Percentiles rank a stretch among this genome's conserved stretches.
phyloP scores from a whole-genome alignment of 1,140 invertebrate species.

The Leptopilina boulardi region DNA sequence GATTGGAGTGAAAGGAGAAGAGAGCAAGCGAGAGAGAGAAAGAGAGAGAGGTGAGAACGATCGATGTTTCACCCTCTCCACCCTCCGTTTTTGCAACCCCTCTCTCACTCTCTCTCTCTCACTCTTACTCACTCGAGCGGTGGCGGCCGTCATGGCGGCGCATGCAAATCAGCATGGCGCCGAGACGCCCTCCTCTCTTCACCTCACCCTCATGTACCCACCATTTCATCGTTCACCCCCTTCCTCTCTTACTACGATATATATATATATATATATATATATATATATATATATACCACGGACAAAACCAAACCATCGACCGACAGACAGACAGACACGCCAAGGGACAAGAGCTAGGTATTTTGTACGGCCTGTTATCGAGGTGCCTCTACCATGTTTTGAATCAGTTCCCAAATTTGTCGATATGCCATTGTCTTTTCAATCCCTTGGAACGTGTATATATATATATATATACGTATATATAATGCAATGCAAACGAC shows the following conservation, averaged over 20 bases:
- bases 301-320: constrained; percentile 73
- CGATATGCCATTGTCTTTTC: constrained; percentile 49
- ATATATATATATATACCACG: too few species aligned
- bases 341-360: constrained; percentile 66
- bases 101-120: constrained; percentile 34
- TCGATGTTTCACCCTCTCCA: constrained; percentile 71
- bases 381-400: constrained; percentile 56
- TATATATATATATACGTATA: too few species aligned
- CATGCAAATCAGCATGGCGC: constrained; percentile 77
- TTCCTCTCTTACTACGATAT: constrained; percentile 51
- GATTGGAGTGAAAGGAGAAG: not conserved
- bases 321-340: constrained; percentile 63
- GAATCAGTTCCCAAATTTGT: constrained; percentile 56
- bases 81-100: constrained; percentile 64
- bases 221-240: constrained; percentile 34
- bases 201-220: constrained; percentile 37
- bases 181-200: constrained; percentile 70
- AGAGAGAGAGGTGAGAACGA: constrained; percentile 65
- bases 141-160: constrained; percentile 74
- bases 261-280: too few species aligned
- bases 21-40: not conserved
- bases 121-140: constrained; percentile 40
- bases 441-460: not conserved
- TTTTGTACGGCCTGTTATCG: constrained; percentile 65
- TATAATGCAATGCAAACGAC: too few species aligned